Evolutionary conservation across 1,140 invertebrate species (phyloP).

Genomic region (Bilobella aurantiaca): DNA sequence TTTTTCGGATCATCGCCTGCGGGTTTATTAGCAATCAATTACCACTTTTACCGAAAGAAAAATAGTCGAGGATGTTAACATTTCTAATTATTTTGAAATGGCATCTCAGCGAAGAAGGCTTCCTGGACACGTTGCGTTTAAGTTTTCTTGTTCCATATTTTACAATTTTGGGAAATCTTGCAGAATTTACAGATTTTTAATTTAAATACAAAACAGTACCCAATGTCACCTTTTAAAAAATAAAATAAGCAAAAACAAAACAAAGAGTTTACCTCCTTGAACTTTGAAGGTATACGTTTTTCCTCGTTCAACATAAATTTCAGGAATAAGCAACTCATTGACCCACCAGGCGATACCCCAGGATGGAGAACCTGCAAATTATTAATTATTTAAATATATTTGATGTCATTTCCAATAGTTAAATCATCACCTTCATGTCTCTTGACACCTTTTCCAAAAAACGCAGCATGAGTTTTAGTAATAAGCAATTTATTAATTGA

Average conservation of each 20-base stretch:
- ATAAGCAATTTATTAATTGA: not conserved
- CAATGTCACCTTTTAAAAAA: no score
- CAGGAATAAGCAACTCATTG: conserved; percentile 79
- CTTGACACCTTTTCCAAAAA: not conserved
- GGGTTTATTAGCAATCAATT: no score
- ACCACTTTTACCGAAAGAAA: no score
- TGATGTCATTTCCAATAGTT: not conserved
- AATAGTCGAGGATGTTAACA: no score
- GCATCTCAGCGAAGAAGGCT: no score
- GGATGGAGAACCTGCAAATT: conserved; percentile 53
- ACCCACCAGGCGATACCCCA: conserved; percentile 91
- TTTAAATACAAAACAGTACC: no score
- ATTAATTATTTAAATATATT: not conserved
- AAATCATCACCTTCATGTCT: not conserved
- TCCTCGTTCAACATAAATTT: conserved; percentile 77
- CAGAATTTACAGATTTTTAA: no score
- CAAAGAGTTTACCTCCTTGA: conserved; percentile 54
- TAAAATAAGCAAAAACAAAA: not conserved
- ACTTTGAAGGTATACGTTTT: conserved; percentile 77
- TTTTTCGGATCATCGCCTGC: conserved; percentile 44
- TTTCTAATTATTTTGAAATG: no score
- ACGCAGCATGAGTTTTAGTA: not conserved
- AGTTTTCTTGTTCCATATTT: no score
- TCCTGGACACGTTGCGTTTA: no score
- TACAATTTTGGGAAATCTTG: no score